Evolutionary conservation across 2,113 vertebrate species (phyloP).

Genomic region (Triplophysa siluroides): DNA sequence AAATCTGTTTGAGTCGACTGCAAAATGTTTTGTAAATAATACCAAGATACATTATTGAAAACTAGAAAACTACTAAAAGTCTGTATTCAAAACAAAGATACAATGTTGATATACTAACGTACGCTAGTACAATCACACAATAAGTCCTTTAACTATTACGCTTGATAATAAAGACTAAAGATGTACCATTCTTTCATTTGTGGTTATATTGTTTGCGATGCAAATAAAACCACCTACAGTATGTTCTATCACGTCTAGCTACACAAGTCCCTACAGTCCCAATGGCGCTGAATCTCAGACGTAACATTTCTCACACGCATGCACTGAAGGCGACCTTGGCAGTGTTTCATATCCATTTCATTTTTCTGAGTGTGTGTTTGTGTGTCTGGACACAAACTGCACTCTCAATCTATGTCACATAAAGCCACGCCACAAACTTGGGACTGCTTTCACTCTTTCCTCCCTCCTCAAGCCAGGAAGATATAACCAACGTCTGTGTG

Average conservation of each 20-base stretch:
- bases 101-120: too few relatives aligned
- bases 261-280: neutral
- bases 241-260: neutral
- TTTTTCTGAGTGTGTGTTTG: constrained; percentile 38
- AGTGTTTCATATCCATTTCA: constrained; percentile 43
- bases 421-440: constrained; percentile 61
- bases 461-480: constrained; percentile 46
- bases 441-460: constrained; percentile 46
- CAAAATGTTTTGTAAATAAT: too few relatives aligned
- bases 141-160: too few relatives aligned
- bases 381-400: constrained; percentile 42
- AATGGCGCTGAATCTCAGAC: constrained; percentile 48
- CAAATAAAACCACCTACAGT: neutral
- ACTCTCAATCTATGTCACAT: constrained; percentile 61
- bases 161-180: too few relatives aligned
- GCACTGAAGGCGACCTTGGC: constrained; percentile 39
- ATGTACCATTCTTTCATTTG: too few relatives aligned
- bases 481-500: constrained; percentile 57
- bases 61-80: too few relatives aligned
- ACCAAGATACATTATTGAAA: too few relatives aligned
- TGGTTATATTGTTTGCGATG: neutral
- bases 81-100: too few relatives aligned
- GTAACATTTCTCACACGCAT: neutral
- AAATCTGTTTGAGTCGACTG: too few relatives aligned
- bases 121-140: too few relatives aligned